Conservation (phyloP, 2,797 vertebrate species). For the Rhyacichthys aspro region DNA sequence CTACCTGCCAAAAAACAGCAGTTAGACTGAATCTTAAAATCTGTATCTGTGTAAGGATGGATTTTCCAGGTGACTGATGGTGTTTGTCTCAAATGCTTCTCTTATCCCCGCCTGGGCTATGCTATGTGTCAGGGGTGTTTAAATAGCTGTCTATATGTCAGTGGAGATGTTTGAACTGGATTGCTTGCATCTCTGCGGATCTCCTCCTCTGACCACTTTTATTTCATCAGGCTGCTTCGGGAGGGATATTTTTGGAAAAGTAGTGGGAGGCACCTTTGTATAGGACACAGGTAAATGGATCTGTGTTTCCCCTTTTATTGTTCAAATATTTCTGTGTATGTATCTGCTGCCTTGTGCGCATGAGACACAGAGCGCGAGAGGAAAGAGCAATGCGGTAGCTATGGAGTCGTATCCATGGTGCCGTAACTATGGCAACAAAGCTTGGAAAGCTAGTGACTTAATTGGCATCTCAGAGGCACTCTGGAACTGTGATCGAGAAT, state of each 20-base stretch:
- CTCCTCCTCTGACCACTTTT: constrained; percentile 70
- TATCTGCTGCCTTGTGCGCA: constrained; percentile 26
- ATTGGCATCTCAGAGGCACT: constrained; percentile 77
- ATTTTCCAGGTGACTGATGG: constrained; percentile 14
- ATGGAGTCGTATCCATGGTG: constrained; percentile 80
- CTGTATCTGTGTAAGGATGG: constrained; percentile 34
- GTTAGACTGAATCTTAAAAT: constrained; percentile 22
- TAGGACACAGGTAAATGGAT: constrained; percentile 68
- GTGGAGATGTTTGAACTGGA: constrained; percentile 65
- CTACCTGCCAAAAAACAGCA: background rate
- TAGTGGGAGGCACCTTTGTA: constrained; percentile 79
- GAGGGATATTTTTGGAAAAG: constrained; percentile 76
- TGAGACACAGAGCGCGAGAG: constrained; percentile 49
- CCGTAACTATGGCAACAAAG: constrained; percentile 82
- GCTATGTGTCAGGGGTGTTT: constrained; percentile 34
- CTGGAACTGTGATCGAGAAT: constrained; percentile 77
- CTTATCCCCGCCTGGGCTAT: constrained; percentile 13
- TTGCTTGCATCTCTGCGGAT: constrained; percentile 56
- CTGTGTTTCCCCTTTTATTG: background rate
- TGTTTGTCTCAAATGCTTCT: constrained; percentile 33
- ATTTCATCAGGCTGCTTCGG: constrained; percentile 46
- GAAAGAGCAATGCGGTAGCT: constrained; percentile 72
- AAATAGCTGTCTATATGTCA: constrained; percentile 61
- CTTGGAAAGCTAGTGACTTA: constrained; percentile 79
- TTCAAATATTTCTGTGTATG: constrained; percentile 10